Conservation (phyloP, 2,113 vertebrate species). For the Sorex fumeus region DNA sequence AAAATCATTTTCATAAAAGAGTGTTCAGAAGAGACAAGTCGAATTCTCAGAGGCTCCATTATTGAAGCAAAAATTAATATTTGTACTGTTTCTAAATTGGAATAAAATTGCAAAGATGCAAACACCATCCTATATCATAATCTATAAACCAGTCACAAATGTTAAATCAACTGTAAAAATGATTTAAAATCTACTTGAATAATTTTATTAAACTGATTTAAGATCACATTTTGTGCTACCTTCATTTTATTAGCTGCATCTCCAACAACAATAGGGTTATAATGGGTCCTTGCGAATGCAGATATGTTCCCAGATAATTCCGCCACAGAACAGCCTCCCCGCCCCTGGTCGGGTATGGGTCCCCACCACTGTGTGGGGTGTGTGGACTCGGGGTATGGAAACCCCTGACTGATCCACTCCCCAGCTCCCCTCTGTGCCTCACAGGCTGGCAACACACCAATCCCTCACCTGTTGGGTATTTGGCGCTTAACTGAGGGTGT, state of each 20-base stretch:
- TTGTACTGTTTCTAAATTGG: slow-evolving; percentile 92
- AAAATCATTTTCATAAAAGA: slow-evolving; percentile 91
- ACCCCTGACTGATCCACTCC: neutral
- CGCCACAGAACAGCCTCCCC: slow-evolving; percentile 26
- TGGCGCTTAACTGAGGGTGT: too few relatives aligned
- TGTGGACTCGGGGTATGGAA: neutral
- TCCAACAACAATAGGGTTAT: slow-evolving; percentile 84
- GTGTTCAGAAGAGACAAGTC: slow-evolving; percentile 90
- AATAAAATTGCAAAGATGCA: slow-evolving; percentile 93
- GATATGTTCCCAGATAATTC: slow-evolving; percentile 63
- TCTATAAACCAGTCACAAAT: slow-evolving; percentile 91
- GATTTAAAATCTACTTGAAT: slow-evolving; percentile 91
- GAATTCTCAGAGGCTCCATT: slow-evolving; percentile 93
- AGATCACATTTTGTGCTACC: slow-evolving; percentile 88
- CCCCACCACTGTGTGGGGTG: neutral
- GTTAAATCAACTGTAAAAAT: slow-evolving; percentile 91
- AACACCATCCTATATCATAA: slow-evolving; percentile 89
- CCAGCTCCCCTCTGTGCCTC: too few relatives aligned
- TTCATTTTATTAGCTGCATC: slow-evolving; percentile 89
- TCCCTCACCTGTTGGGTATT: too few relatives aligned
- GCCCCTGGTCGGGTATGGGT: slow-evolving; percentile 21
- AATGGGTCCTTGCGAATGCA: slow-evolving; percentile 83
- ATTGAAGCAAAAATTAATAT: slow-evolving; percentile 94
- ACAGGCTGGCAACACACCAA: too few relatives aligned
- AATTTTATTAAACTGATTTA: slow-evolving; percentile 92